Evolutionary conservation across 2,113 vertebrate genomes (phyloP).

Genomic region (Cygnus atratus): DNA sequence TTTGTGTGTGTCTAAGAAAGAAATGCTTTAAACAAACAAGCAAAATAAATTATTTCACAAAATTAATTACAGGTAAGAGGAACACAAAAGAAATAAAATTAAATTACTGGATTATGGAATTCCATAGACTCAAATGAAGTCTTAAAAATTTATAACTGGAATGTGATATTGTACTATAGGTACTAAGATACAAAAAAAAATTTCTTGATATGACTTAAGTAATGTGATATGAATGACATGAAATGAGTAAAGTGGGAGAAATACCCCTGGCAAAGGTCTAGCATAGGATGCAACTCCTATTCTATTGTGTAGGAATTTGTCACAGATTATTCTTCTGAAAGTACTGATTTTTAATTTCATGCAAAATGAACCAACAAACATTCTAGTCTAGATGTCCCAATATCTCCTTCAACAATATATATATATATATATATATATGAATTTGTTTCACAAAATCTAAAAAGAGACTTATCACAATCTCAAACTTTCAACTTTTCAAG

Average conservation of each 20-base stretch:
- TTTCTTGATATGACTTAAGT: background rate
- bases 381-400: background rate
- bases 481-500: background rate
- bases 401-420: background rate
- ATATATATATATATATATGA: background rate
- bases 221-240: background rate
- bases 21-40: background rate
- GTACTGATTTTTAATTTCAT: background rate
- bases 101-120: background rate
- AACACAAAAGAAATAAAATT: background rate
- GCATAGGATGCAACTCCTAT: background rate
- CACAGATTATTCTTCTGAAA: background rate
- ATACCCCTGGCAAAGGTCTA: background rate
- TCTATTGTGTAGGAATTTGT: background rate
- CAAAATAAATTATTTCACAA: background rate
- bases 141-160: background rate
- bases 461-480: background rate
- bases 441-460: background rate
- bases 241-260: background rate
- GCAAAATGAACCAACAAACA: background rate
- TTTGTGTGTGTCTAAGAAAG: background rate
- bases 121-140: background rate
- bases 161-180: background rate
- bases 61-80: background rate
- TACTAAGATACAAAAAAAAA: background rate